A percentile compares a stretch with the other conserved stretches of the same genome.
Evolutionary conservation across 1,140 invertebrate genomes (phyloP).

Genomic region (Panagrolaimus sp.): DNA sequence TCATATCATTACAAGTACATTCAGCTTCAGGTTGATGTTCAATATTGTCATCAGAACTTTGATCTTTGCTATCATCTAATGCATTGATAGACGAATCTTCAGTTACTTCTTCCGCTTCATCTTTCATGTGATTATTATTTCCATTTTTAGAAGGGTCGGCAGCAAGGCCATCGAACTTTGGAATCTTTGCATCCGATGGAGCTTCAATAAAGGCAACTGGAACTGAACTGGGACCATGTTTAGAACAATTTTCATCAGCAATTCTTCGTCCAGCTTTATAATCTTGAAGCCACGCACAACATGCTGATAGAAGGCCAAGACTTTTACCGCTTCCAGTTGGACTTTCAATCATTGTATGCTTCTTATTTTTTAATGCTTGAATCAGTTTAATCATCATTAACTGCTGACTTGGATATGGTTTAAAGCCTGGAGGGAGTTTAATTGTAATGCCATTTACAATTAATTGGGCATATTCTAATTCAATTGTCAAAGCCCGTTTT

Average conservation of each 20-base stretch:
- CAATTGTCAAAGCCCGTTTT: no score
- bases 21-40: constrained; percentile 41
- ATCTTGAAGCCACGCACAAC: constrained; percentile 69
- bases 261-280: constrained; percentile 49
- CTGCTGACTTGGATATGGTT: constrained; percentile 43
- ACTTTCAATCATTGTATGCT: constrained; percentile 76
- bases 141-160: neutral
- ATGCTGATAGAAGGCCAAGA: constrained; percentile 72
- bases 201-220: neutral
- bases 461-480: neutral
- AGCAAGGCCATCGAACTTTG: neutral
- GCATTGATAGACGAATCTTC: neutral
- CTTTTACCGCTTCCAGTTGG: constrained; percentile 87
- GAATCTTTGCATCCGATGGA: neutral
- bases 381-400: constrained; percentile 66
- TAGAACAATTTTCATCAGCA: neutral
- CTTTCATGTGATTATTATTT: neutral
- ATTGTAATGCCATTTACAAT: constrained; percentile 19
- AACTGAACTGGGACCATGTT: neutral
- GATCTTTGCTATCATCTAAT: neutral
- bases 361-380: constrained; percentile 66
- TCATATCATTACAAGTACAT: constrained; percentile 61
- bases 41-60: neutral
- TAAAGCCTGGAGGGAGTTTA: constrained; percentile 27
- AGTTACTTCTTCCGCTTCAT: no score